Percentiles rank a stretch among this genome's conserved stretches.
Evolutionary conservation across 2,113 vertebrate genomes (phyloP).

Genomic region (Dunckerocampus dactyliophorus): DNA sequence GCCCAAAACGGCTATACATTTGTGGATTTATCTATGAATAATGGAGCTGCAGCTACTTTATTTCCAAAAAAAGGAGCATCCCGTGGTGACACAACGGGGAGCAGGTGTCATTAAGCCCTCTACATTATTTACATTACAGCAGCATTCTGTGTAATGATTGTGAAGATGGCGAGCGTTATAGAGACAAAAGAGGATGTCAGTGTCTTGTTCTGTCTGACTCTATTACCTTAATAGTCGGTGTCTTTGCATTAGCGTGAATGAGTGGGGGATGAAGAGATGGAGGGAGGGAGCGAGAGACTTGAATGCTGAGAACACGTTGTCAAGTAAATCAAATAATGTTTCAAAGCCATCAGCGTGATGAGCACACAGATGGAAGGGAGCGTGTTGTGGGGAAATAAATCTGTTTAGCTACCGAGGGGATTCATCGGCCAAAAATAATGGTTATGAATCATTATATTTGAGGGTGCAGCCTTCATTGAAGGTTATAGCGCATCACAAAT

Average conservation of each 20-base stretch:
- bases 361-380: constrained; percentile 7
- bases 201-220: constrained; percentile 20
- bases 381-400: background rate
- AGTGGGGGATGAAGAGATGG: background rate
- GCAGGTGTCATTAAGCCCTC: constrained; percentile 43
- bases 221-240: constrained; percentile 18
- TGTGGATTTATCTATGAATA: background rate
- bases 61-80: background rate
- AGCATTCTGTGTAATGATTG: constrained; percentile 34
- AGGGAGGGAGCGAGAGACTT: constrained; percentile 7
- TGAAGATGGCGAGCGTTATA: constrained; percentile 12
- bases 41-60: background rate
- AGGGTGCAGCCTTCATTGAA: background rate
- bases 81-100: constrained; percentile 1
- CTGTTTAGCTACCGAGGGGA: background rate
- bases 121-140: constrained; percentile 52
- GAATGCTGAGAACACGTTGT: constrained; percentile 26
- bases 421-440: background rate
- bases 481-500: background rate
- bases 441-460: background rate
- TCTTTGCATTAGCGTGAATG: constrained; percentile 19
- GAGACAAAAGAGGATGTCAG: constrained; percentile 27
- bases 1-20: background rate
- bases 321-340: constrained; percentile 36
- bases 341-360: constrained; percentile 17